Evolutionary conservation across 1,140 invertebrate species (phyloP).

Genomic region (Tetragonula clypearis): DNA sequence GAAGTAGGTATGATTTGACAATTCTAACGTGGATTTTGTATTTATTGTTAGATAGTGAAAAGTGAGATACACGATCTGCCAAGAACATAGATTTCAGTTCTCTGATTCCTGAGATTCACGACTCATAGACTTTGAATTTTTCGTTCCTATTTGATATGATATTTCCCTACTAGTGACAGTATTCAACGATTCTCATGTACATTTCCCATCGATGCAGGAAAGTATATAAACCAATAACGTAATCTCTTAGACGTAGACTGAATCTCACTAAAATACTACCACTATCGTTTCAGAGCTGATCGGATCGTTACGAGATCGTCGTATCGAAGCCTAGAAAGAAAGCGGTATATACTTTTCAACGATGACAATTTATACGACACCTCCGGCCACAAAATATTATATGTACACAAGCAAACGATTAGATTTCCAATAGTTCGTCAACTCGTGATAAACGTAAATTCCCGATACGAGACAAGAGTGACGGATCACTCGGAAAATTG

Average conservation of each 20-base stretch:
- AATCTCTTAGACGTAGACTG: too few relatives aligned
- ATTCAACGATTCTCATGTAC: not conserved
- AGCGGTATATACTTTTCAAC: not conserved
- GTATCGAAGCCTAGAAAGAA: not conserved
- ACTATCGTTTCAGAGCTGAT: not conserved
- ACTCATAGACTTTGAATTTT: not conserved
- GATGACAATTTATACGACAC: not conserved
- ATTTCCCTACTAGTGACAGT: too few relatives aligned
- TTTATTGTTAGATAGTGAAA: not conserved
- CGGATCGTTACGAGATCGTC: not conserved
- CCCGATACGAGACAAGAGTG: not conserved
- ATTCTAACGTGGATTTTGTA: not conserved
- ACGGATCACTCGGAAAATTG: not conserved
- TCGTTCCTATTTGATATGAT: not conserved
- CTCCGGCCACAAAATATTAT: not conserved
- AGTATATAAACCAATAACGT: too few relatives aligned
- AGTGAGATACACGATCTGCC: not conserved
- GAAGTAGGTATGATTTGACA: not conserved
- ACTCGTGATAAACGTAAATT: not conserved
- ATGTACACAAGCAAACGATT: not conserved
- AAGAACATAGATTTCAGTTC: not conserved
- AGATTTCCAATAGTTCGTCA: not conserved
- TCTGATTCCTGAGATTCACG: not conserved
- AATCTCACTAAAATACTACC: not conserved
- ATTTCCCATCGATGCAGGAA: not conserved